A percentile compares a stretch with the other conserved stretches of the same genome.
Conservation (phyloP, 2,888 invertebrate species). For the Trichopoda pennipes region DNA sequence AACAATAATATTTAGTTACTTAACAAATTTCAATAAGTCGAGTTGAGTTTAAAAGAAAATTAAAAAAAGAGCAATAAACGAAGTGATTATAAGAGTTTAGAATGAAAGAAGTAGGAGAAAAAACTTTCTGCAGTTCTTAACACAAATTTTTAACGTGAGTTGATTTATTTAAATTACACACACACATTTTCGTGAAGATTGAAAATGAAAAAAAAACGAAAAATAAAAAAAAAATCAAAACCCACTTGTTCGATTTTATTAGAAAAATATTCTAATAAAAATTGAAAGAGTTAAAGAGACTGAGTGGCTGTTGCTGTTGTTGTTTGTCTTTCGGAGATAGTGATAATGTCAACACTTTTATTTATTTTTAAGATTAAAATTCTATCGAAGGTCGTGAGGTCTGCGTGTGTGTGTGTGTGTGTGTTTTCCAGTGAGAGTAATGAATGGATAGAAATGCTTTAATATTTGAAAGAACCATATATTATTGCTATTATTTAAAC, state of each 20-base stretch:
- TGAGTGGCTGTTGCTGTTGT: constrained; percentile 5
- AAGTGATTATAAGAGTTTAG: constrained; percentile 41
- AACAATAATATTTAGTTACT: constrained; percentile 75
- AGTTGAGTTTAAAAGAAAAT: constrained; percentile 60
- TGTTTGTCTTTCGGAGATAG: not conserved
- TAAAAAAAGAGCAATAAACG: not conserved
- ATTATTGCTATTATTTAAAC: not conserved
- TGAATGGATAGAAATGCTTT: constrained; percentile 31
- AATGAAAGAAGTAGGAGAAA: constrained; percentile 33
- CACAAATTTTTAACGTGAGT: constrained; percentile 62
- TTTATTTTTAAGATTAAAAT: constrained; percentile 1
- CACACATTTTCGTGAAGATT: not conserved
- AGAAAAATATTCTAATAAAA: too few relatives aligned
- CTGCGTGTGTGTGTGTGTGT: not conserved
- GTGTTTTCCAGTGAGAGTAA: not conserved
- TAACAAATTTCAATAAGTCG: constrained; percentile 76
- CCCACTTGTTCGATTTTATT: too few relatives aligned
- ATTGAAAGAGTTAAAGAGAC: not conserved
- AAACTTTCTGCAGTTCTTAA: constrained; percentile 32
- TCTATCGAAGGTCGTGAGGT: constrained; percentile 16
- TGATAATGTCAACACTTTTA: constrained; percentile 13
- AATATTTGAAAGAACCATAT: constrained; percentile 16
- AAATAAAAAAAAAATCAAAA: not conserved
- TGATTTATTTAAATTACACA: constrained; percentile 4
- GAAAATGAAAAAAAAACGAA: not conserved